A percentile compares a stretch with the other conserved stretches of the same genome.
phyloP scores from a whole-genome alignment of 2,113 vertebrate species.

The Microcebus tavaratra region DNA sequence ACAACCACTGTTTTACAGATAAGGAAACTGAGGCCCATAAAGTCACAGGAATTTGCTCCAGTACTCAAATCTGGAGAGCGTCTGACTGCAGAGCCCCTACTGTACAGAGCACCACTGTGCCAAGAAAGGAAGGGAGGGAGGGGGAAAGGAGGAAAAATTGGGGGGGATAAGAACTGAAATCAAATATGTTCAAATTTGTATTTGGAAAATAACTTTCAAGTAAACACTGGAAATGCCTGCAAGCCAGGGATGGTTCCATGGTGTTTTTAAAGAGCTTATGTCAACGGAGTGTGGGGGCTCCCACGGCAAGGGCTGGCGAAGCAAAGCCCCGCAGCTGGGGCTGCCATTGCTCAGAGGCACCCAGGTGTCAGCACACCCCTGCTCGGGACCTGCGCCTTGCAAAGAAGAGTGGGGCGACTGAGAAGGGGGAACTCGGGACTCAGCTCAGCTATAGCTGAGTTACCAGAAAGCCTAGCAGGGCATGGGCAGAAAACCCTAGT shows the following conservation, averaged over 20 bases:
- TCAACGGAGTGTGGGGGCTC: neutral
- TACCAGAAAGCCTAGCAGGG: neutral
- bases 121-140: neutral
- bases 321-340: neutral
- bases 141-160: neutral
- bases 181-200: neutral
- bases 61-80: neutral
- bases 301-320: neutral
- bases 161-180: neutral
- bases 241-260: neutral
- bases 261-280: neutral
- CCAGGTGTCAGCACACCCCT: neutral
- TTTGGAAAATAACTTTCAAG: constrained; percentile 4
- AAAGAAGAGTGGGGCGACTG: neutral
- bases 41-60: neutral
- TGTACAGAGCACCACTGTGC: neutral
- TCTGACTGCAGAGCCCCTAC: neutral
- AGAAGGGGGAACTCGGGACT: neutral
- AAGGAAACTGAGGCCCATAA: neutral
- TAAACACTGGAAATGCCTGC: neutral
- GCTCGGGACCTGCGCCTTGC: neutral
- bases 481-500: neutral
- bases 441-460: fast-evolving
- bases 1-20: neutral
- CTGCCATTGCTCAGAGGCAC: neutral